Percentiles rank a stretch among this genome's conserved stretches.
Conservation (phyloP, 2,888 invertebrate genomes). For the Sesia apiformis region DNA sequence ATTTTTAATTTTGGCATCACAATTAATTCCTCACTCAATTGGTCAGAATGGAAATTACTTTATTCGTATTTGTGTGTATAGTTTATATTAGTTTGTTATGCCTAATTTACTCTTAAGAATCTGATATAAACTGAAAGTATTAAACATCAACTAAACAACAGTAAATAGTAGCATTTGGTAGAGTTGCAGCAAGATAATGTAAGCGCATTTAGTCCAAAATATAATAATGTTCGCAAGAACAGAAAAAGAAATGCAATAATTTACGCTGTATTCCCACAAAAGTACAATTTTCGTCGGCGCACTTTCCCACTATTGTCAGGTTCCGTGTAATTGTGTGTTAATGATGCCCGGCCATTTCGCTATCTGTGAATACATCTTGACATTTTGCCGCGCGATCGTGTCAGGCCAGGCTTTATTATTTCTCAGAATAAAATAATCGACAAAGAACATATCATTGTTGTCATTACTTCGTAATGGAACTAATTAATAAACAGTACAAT, state of each 20-base stretch:
- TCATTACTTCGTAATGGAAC: too few species aligned
- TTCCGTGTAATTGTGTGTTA: conserved; percentile 44
- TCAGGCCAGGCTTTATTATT: not conserved
- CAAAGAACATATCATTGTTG: too few species aligned
- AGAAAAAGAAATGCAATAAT: conserved; percentile 44
- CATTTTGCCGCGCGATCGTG: not conserved
- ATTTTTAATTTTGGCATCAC: too few species aligned
- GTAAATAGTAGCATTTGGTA: too few species aligned
- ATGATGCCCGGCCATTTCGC: conserved; percentile 39
- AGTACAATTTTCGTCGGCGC: conserved; percentile 40
- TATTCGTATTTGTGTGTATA: too few species aligned
- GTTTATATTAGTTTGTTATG: too few species aligned
- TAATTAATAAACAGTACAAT: too few species aligned
- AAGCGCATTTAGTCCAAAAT: not conserved
- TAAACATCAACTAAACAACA: too few species aligned
- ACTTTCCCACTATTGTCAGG: conserved; percentile 57
- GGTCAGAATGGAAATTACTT: too few species aligned
- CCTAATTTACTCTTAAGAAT: too few species aligned
- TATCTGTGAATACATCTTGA: conserved; percentile 14
- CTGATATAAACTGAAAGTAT: too few species aligned
- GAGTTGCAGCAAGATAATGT: not conserved
- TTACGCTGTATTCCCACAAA: conserved; percentile 45
- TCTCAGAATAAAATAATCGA: not conserved
- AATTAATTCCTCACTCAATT: too few species aligned
- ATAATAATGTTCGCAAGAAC: not conserved